Evolutionary conservation across 2,888 invertebrate species (phyloP), one percentile per base, ranked within the genome.

Genomic region (Trachelus troglodyta): DNA sequence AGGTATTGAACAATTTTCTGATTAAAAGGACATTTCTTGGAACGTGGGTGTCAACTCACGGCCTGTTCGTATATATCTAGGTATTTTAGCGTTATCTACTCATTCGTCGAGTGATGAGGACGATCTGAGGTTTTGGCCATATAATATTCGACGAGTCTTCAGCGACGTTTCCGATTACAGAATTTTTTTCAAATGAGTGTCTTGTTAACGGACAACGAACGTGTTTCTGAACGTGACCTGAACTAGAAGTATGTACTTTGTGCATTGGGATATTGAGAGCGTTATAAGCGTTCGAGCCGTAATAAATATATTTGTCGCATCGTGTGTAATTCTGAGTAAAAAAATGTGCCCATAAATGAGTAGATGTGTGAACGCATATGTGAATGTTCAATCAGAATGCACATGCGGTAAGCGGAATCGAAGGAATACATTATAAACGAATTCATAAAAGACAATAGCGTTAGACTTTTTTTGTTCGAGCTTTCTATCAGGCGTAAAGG

Each of bases 371-470:
- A 56, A 23, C 56, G 56, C 56, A 9, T 56, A 9, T 23, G 23
- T 23, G 23, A 56, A 56, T 56, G 23, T 56, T 56, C 9, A 56
- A 2, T 56, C 23, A 56, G 56, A 56, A 56, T 56, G 56, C 56
- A 23, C 56, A 23, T 56, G 23, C 56, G 23, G 9, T 56, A 56
- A 9, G 56, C 23, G 56, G 56, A 56, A 56, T 56, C 56, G 9
- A 56, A 56, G 23, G 23, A 23, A 56, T 56, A 9, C 23, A 56
- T 56, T 23, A 80, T 77, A 73, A 77, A 77, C 30, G 76, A 76
- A 73, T 79, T 79, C 68, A 83, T 82, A 85, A 85, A 86, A 87
- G 84, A 85, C 85, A 86, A 82, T 85, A 85, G 81, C 73, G 79
- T 81, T 83, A 84, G 80, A 79, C 79, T 81, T 79, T 77, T 35